These are phyloP conservation scores for Elaphurus davidianus DNA, from an alignment of 2,113 vertebrate genomes.

Conservation along the genomic window DNA sequence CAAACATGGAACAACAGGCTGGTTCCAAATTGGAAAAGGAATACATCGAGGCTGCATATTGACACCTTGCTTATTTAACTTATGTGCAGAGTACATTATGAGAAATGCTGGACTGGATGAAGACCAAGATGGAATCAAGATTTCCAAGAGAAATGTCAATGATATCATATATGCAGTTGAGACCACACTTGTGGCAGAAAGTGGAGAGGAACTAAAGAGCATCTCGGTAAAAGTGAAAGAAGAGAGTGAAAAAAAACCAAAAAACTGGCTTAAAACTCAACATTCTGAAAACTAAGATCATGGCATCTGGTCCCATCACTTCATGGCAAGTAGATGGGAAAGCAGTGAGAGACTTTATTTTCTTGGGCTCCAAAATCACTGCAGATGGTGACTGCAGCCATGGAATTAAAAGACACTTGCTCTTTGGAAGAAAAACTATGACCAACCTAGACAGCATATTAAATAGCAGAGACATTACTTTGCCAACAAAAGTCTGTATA, in stretches of 20 bases:
- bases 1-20: accelerated
- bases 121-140: background rate
- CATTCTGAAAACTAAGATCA: background rate
- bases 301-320: background rate
- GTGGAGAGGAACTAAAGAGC: background rate
- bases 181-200: background rate
- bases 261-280: background rate
- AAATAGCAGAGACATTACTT: background rate
- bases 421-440: background rate
- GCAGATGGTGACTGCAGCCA: background rate
- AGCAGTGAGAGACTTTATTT: background rate
- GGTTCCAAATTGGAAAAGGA: background rate
- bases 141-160: background rate
- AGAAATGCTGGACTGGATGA: background rate
- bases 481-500: background rate
- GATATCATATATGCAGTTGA: background rate
- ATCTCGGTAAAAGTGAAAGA: background rate
- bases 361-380: background rate
- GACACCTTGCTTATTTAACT: background rate
- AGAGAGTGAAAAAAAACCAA: background rate
- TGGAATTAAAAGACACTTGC: background rate
- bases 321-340: background rate
- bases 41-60: background rate
- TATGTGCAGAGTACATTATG: background rate
- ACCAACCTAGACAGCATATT: background rate